Conservation (phyloP, 2,797 vertebrate species). For the Scolopax bukidnonensis region DNA sequence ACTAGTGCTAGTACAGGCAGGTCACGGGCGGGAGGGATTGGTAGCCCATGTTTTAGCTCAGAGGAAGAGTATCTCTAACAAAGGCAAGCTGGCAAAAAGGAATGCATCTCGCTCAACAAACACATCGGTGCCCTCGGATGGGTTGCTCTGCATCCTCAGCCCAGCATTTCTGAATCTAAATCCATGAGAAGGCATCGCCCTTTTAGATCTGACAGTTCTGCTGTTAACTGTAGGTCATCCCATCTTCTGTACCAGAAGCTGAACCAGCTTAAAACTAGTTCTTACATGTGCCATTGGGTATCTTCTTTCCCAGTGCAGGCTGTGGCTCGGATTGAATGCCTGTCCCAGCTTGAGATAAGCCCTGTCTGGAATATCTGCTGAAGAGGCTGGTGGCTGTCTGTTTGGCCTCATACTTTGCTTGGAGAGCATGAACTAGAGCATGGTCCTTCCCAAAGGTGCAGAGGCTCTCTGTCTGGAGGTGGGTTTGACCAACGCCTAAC, state of each 20-base stretch:
- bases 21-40: neutral
- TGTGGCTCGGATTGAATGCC: neutral
- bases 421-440: neutral
- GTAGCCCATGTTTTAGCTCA: neutral
- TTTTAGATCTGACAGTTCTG: neutral
- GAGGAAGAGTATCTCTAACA: neutral
- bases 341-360: neutral
- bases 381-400: neutral
- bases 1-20: neutral
- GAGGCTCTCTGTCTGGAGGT: neutral
- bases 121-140: neutral
- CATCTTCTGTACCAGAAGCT: neutral
- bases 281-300: accelerated
- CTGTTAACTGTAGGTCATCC: neutral
- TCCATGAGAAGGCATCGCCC: neutral
- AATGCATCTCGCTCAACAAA: neutral
- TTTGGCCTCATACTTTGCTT: neutral
- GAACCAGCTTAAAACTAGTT: neutral
- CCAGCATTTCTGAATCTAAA: neutral
- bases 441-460: neutral
- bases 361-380: neutral
- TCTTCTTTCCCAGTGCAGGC: neutral
- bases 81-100: neutral
- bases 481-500: neutral
- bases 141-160: neutral